A percentile compares a stretch with the other conserved stretches of the same genome.
These are phyloP conservation scores for Gallinago nigripennis DNA, from an alignment of 2,797 vertebrate genomes.

Conservation along the genomic window DNA sequence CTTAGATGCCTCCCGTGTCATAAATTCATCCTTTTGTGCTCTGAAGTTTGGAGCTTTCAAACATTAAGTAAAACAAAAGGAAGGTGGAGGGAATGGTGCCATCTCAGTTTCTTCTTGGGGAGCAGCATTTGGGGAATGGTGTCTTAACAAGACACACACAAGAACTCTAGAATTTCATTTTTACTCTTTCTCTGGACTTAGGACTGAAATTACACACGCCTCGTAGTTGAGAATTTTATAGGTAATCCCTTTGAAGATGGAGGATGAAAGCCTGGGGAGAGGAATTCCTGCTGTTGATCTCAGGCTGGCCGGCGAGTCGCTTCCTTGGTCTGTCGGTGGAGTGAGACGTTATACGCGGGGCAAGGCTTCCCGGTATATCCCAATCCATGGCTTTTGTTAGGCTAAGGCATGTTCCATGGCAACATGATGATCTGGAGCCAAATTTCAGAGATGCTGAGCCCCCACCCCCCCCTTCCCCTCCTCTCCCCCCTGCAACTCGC, in stretches of 20 bases:
- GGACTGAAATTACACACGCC: background rate
- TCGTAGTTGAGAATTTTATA: background rate
- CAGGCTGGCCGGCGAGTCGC: background rate
- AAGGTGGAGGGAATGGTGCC: background rate
- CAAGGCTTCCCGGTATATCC: background rate
- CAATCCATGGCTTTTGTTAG: slow-evolving; percentile 36
- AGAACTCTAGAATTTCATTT: background rate
- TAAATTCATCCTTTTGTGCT: background rate
- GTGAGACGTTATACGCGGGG: background rate
- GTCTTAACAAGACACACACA: background rate
- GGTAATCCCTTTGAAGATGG: slow-evolving; percentile 48
- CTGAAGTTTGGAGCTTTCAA: slow-evolving; percentile 1
- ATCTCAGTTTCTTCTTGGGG: background rate
- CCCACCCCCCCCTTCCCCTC: background rate
- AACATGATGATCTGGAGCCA: slow-evolving; percentile 26
- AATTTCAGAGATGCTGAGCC: slow-evolving; percentile 14
- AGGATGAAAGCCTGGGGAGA: slow-evolving; percentile 46
- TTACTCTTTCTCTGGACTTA: background rate
- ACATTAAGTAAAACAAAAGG: background rate
- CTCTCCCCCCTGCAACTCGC: background rate
- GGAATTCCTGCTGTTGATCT: slow-evolving; percentile 50
- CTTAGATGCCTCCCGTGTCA: background rate
- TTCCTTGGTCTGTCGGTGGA: background rate
- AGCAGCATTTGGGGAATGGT: background rate
- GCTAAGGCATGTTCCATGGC: slow-evolving; percentile 37